Base-by-base conservation (phyloP, 2,113 vertebrate genomes). In the Aptenodytes patagonicus region DNA sequence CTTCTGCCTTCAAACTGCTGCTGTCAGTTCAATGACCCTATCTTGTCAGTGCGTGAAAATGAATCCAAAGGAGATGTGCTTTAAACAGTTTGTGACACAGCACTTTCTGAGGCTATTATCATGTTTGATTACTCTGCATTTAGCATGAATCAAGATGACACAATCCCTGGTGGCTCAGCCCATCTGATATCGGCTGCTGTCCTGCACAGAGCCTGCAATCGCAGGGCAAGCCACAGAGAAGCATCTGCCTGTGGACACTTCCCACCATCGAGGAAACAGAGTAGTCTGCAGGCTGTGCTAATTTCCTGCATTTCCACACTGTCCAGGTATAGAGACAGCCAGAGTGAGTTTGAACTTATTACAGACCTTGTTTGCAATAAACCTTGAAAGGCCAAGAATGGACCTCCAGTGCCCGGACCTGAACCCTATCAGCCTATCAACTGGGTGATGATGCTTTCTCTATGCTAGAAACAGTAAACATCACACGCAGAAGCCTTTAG, bases 401-500 rank as follows among this genome's bases (percentile, higher is more conserved):
- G 62, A 51, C 10, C 40, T 65, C 8, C 46, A 34, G 52, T 18
- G 34, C 40, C 46, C 2, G 0, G 38, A 32, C 19, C 54, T 13
- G 71, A 34, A 22, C 12, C 29, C 36, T 49, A 11, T 3, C 38
- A 47, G 38, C 42, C 20, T 20, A 4, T 10, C 4, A 9, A 5
- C 16, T 2, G 32, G 57, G 57, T 20, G 28, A 7, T 15, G 81
- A 32, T 7, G 24, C 40, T 19, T 49, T 8, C 62, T 46, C 83
- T 14, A 1, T 0, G 1, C 58, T 21, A 16, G 42, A 11, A 78
- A n/a, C 42, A 17, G 47, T 2, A 13, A 57, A 17, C 40, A 10
- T 8, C 57, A 10, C 36, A 6, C 3, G 7, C 4, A 40, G n/a
- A 31, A 61, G 61, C 61, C 81, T 60, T 31, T 4, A 54, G 54